Evolutionary conservation across 2,888 invertebrate species (phyloP).

Genomic region (Drosophila pseudotakahashii): DNA sequence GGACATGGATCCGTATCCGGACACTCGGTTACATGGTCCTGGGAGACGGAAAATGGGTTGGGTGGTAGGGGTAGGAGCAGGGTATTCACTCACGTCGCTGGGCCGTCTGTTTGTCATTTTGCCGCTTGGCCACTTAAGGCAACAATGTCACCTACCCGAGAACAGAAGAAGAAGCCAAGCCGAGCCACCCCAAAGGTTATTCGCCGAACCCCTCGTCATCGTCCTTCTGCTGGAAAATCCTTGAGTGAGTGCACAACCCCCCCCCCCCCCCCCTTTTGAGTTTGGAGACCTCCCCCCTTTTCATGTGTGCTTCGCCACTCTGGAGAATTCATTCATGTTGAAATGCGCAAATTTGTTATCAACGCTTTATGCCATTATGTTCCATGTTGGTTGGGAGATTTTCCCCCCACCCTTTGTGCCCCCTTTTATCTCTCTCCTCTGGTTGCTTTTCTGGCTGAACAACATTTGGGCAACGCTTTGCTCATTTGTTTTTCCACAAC

Average conservation of each 20-base stretch:
- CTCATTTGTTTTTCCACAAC: slow-evolving; percentile 62
- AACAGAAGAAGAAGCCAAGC: slow-evolving; percentile 13
- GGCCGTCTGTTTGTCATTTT: slow-evolving; percentile 72
- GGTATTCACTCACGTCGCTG: slow-evolving; percentile 42
- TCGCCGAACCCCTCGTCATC: not conserved
- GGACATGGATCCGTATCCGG: slow-evolving; percentile 44
- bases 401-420: not conserved
- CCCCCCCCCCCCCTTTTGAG: not conserved
- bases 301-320: slow-evolving; percentile 58
- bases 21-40: slow-evolving; percentile 28
- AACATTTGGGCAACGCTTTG: slow-evolving; percentile 66
- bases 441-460: slow-evolving; percentile 32
- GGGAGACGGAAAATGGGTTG: slow-evolving; percentile 4
- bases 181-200: slow-evolving; percentile 3
- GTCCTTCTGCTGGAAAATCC: slow-evolving; percentile 19
- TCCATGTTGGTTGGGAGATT: slow-evolving; percentile 49
- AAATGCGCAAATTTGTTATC: slow-evolving; percentile 82
- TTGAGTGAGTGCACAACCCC: slow-evolving; percentile 41
- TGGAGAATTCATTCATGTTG: slow-evolving; percentile 81
- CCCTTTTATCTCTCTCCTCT: slow-evolving; percentile 2
- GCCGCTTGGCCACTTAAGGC: slow-evolving; percentile 70
- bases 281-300: slow-evolving; percentile 1
- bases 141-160: slow-evolving; percentile 40
- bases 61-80: not conserved
- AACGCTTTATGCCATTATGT: slow-evolving; percentile 81